Percentiles rank a stretch among this genome's conserved stretches.
Evolutionary conservation across 1,140 invertebrate species (phyloP).

Genomic region (Bombus vancouverensis): DNA sequence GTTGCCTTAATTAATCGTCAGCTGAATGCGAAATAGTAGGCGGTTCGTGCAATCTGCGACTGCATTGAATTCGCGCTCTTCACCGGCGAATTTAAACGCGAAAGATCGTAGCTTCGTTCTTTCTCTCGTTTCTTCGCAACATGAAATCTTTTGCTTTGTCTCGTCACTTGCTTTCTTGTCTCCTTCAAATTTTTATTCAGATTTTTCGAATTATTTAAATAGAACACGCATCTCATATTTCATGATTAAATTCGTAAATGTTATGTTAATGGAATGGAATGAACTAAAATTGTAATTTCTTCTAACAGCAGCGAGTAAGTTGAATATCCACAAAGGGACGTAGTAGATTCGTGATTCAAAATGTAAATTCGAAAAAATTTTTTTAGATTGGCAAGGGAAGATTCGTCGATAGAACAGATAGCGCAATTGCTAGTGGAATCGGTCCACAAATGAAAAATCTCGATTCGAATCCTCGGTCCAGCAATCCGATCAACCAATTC

Average conservation of each 20-base stretch:
- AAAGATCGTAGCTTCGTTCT: neutral
- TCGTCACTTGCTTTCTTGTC: too few relatives aligned
- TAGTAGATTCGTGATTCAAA: neutral
- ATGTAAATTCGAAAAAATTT: neutral
- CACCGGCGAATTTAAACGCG: neutral
- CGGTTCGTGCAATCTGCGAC: slow-evolving; percentile 46
- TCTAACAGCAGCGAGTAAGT: neutral
- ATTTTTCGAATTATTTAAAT: neutral
- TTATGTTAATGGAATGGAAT: too few relatives aligned
- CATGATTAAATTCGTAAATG: neutral
- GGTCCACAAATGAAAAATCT: slow-evolving; percentile 3
- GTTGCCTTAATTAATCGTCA: slow-evolving; percentile 50
- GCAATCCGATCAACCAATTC: neutral
- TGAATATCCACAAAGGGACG: neutral
- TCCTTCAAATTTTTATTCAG: neutral
- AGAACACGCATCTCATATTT: neutral
- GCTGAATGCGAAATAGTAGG: slow-evolving; percentile 39
- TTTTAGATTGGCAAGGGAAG: neutral
- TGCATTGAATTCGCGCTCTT: slow-evolving; percentile 18
- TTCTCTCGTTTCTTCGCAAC: too few relatives aligned
- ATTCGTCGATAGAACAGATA: neutral
- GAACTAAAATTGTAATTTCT: neutral
- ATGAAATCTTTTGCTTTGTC: too few relatives aligned
- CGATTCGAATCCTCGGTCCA: neutral
- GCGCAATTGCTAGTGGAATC: neutral